Conservation (phyloP, 2,113 vertebrate genomes). For the Dinomys branickii region DNA sequence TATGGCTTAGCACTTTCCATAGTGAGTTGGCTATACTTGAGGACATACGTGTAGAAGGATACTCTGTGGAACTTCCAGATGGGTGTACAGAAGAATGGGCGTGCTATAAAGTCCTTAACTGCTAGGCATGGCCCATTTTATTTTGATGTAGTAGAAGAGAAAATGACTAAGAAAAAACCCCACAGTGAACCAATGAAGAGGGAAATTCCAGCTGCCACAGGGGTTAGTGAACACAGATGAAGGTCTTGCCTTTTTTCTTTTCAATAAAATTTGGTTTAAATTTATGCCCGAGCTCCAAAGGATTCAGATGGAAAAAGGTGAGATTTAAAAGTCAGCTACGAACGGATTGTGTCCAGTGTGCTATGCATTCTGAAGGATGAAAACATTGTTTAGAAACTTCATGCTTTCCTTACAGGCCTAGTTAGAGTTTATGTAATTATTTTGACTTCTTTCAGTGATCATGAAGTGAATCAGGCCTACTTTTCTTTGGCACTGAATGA, state of each 20-base stretch:
- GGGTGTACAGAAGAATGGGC: fast-evolving
- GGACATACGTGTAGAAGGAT: neutral
- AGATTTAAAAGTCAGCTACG: neutral
- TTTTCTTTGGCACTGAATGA: neutral
- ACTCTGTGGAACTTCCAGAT: too few species aligned
- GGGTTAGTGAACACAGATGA: neutral
- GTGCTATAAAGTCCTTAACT: neutral
- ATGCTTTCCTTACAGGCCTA: neutral
- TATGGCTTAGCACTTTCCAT: neutral
- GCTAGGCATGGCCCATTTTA: neutral
- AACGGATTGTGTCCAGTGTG: neutral
- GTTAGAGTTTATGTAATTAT: neutral
- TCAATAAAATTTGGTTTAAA: neutral
- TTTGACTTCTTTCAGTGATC: constrained; percentile 1
- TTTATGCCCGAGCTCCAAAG: neutral
- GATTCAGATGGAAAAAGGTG: neutral
- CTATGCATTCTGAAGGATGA: neutral
- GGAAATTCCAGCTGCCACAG: neutral
- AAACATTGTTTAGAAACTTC: neutral
- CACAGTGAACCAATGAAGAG: neutral
- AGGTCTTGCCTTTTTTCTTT: neutral
- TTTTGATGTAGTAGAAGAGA: neutral
- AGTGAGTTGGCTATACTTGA: neutral
- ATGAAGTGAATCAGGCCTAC: neutral
- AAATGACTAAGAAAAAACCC: neutral